A percentile compares a stretch with the other conserved stretches of the same genome.
Evolutionary conservation across 2,888 invertebrate genomes (phyloP).

Genomic region (Chelonus formosanus): DNA sequence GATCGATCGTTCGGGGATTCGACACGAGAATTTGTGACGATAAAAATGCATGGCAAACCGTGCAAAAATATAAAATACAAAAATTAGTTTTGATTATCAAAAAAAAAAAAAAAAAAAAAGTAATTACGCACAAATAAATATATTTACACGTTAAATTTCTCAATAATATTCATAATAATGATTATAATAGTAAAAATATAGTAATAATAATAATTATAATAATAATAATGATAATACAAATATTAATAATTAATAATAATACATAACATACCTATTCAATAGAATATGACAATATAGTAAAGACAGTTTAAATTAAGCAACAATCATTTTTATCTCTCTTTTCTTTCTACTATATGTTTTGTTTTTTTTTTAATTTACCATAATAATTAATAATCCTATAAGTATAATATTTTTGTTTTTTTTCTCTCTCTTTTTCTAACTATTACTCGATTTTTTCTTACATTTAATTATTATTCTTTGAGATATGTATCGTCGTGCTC

Average conservation of each 20-base stretch:
- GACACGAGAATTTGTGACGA: too few species aligned
- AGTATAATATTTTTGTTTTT: slow-evolving; percentile 14
- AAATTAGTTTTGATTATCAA: not conserved
- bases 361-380: slow-evolving; percentile 26
- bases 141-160: not conserved
- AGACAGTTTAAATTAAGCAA: slow-evolving; percentile 64
- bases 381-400: slow-evolving; percentile 32
- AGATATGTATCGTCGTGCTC: slow-evolving; percentile 65
- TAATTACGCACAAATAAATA: too few species aligned
- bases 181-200: slow-evolving; percentile 45
- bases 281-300: slow-evolving; percentile 56
- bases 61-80: too few species aligned
- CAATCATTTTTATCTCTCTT: slow-evolving; percentile 51
- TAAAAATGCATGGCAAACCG: too few species aligned
- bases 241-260: too few species aligned
- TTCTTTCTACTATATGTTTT: slow-evolving; percentile 38
- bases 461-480: slow-evolving; percentile 64
- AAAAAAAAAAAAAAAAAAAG: not conserved
- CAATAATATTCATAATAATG: slow-evolving; percentile 38
- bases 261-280: slow-evolving; percentile 56
- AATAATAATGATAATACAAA: slow-evolving; percentile 49
- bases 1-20: too few species aligned
- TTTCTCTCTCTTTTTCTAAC: too few species aligned
- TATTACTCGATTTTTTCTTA: slow-evolving; percentile 45
- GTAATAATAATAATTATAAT: slow-evolving; percentile 48